Percentiles rank a stretch among this genome's conserved stretches.
Evolutionary conservation across 1,140 invertebrate genomes (phyloP).

Genomic region (Drosophila kikkawai): DNA sequence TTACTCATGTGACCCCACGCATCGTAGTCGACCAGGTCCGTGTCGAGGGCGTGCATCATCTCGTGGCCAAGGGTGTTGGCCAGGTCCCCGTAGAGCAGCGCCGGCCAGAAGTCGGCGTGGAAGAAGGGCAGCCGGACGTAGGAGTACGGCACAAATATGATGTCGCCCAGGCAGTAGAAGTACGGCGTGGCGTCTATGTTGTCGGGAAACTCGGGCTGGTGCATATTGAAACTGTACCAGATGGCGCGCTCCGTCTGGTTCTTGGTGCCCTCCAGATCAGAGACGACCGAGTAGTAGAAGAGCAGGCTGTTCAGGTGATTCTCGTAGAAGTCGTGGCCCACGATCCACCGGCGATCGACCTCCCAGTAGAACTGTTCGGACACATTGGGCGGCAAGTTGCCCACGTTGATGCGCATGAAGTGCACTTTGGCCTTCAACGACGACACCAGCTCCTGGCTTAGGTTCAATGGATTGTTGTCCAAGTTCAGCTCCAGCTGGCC

Average conservation of each 20-base stretch:
- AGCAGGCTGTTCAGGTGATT: slow-evolving; percentile 64
- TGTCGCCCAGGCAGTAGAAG: slow-evolving; percentile 71
- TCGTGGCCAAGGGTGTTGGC: slow-evolving; percentile 77
- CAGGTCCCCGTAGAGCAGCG: slow-evolving; percentile 70
- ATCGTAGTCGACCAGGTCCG: slow-evolving; percentile 67
- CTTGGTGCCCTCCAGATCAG: slow-evolving; percentile 43
- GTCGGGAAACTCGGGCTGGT: slow-evolving; percentile 61
- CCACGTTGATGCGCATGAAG: slow-evolving; percentile 58
- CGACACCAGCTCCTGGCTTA: slow-evolving; percentile 31
- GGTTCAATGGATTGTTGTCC: slow-evolving; percentile 34
- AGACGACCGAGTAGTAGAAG: slow-evolving; percentile 49
- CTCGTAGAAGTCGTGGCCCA: slow-evolving; percentile 53
- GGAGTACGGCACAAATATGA: slow-evolving; percentile 74
- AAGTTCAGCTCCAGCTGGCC: slow-evolving; percentile 41
- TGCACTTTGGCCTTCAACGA: slow-evolving; percentile 44
- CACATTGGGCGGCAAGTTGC: slow-evolving; percentile 63
- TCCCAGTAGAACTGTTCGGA: slow-evolving; percentile 43
- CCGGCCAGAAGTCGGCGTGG: slow-evolving; percentile 59
- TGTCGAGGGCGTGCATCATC: slow-evolving; percentile 73
- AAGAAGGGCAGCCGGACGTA: slow-evolving; percentile 74
- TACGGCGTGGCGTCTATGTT: slow-evolving; percentile 75
- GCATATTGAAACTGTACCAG: slow-evolving; percentile 75
- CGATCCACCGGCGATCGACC: slow-evolving; percentile 33
- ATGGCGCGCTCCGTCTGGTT: slow-evolving; percentile 23
- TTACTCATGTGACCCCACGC: slow-evolving; percentile 50